Evolutionary conservation across 2,113 vertebrate genomes (phyloP), one percentile per base, ranked within the genome.

Genomic region (Noctilio leporinus): DNA sequence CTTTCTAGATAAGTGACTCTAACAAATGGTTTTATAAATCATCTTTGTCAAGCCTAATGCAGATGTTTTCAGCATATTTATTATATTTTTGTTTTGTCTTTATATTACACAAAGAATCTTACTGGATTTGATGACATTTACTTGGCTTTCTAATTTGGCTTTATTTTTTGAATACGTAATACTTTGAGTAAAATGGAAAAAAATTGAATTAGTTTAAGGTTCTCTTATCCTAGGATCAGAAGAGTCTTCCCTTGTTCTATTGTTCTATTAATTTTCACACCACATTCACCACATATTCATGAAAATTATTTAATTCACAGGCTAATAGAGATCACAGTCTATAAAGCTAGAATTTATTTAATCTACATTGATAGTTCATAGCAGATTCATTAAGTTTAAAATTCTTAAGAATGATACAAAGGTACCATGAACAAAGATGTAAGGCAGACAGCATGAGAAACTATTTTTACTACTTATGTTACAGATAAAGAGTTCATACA

Each of bases 221-320:
- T 96, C 72, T 96, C 49, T 96, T 94, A 86, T 76, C 94, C 28
- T 10, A 90, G 69, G 62, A 95, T 84, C 40, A 85, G 76, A 94
- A 96, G 83, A 93, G 7, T 85, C 28, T 86, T 86, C 47, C 24
- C 35, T 85, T 94, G 38, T 90, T 88, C 59, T 62, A 35, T 78
- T 16, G 2, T 91, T 96, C 57, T 87, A 4, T 89, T 96, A 72
- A 83, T 88, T 89, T 69, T 95, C 17, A 76, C 35, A 9, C 28
- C 4, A 17, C 33, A 87, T 33, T 59, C 11, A 76, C 28, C 53
- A 85, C 6, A 8, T 89, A 30, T 30, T 94, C 30, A 20, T 69
- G 55, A 90, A 93, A 96, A 73, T 35, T 40, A 3, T 10, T 78
- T 53, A 72, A 40, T 77, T 70, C 82, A 28, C 40, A 86, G n/a